Evolutionary conservation across 35 echinoderm and acorn worm species (phyloP), one percentile per base, ranked within the genome.

Genomic region (Amphiura filiformis): DNA sequence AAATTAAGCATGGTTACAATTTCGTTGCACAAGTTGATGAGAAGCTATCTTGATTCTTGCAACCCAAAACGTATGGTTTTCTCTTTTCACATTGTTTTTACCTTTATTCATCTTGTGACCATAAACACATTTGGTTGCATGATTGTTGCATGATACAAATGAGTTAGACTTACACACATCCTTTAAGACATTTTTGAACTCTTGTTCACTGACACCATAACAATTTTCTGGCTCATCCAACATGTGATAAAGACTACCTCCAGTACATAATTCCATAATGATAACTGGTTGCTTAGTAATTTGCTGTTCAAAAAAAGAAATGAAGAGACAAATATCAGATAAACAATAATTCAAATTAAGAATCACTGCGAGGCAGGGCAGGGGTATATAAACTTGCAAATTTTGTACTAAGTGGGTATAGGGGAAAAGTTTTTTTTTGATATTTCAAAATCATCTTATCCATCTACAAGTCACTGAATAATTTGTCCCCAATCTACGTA

Each of bases 211-310:
- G 0, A 98, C 44, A 12, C 96, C 96, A 87, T 89, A 94, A 26
- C 80, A 81, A 57, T 94, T 94, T 40, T 92, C 89, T 35, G 96
- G 96, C 52, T 91, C 89, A 20, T 98, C 96, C 41, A 98, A 80
- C 35, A 94, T 89, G 41, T 80, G 86, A 76, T 92, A 98, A 2
- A 98, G 86, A 87, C 92, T 94, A 39, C 96, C 96, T 15, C 94
- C 94, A 1, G 90, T 89, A 83, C 96, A 98, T 1, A 98, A 79
- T 49, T 98, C 96, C 96, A 98, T 98, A 37, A 98, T 86, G 23
- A 98, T 88, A 34, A 98, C 96, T 34, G 92, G 89, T 76, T 98
- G 92, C 38, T 94, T 91, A 7, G 80, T 89, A 38, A 94, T 88
- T 92, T 98, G 96, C 94, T 97, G 84, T 28, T 36, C 42, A 76